Evolutionary conservation across 2,797 vertebrate species (phyloP), one percentile per base, ranked within the genome.

Genomic region (Lacerta viridis): DNA sequence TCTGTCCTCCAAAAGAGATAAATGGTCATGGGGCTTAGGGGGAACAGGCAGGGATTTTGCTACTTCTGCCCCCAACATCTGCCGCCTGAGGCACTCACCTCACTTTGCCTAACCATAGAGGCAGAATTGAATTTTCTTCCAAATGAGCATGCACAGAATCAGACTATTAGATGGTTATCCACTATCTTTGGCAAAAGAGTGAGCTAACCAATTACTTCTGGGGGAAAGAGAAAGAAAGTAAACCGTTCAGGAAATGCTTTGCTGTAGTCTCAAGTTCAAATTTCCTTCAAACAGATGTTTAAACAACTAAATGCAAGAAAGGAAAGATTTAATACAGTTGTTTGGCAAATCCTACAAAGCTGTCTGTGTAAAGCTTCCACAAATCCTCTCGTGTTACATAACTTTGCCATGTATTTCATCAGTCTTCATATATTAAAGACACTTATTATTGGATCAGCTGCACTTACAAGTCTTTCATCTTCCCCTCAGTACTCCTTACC

Each of bases 241-340:
- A 78, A 41, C 18, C 17, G n/a, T 68, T 80, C 41, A 80, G 81
- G 80, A 90, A 71, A 83, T 55, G 25, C 68, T 39, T 74, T 59
- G n/a, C n/a, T 74, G 55, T 50, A 84, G 41, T 74, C 68, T 74
- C 72, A 29, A 89, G 86, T 8, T 79, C 25, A 71, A 33, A 10
- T 20, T 92, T 78, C 71, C 10, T 69, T 10, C 50, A 92, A 80
- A 25, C 61, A 86, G 88, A 75, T 2, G 1, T 9, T 68, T n/a
- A 85, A 4, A 78, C 66, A 83, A 55, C 80, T 61, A 87, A 64
- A 83, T 84, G n/a, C 7, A 87, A 74, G 66, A 83, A 87, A 87
- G 81, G 68, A 88, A 82, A 50, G 29, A 55, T 80, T 78, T 80
- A 43, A 92, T 33, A 33, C 79, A 91, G 84, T 71, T 84, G 76